phyloP scores from a whole-genome alignment of 2,888 invertebrate species.

The Phorcus lineatus region DNA sequence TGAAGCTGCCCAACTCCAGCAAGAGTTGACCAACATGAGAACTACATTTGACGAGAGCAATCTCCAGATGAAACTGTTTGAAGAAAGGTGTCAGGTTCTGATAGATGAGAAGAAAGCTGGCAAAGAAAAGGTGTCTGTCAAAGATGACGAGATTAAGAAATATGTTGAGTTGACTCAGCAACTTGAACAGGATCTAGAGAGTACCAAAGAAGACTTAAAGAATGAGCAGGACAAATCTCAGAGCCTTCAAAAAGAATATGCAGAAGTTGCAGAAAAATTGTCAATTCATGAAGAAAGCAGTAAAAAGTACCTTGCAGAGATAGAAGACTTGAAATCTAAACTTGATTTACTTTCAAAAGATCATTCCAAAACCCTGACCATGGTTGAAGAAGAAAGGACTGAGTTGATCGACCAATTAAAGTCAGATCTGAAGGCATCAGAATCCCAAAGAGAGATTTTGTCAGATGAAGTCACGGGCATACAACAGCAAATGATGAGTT shows the following conservation, averaged over 20 bases:
- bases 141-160: no score
- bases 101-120: no score
- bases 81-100: no score
- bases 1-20: neutral
- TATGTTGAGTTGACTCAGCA: no score
- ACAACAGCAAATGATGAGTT: neutral
- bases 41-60: no score
- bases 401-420: neutral
- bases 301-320: neutral
- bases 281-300: neutral
- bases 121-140: no score
- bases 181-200: neutral
- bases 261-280: neutral
- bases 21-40: neutral
- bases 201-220: neutral
- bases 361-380: neutral
- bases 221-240: neutral
- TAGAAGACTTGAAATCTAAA: neutral
- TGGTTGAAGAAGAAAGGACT: no score
- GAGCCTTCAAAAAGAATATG: neutral
- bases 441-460: slow-evolving; percentile 1
- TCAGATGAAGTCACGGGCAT: neutral
- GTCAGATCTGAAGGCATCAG: neutral
- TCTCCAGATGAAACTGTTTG: no score
- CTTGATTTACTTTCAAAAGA: neutral